Evolutionary conservation across 2,113 vertebrate species (phyloP).

Genomic region (Accipiter cooperii): DNA sequence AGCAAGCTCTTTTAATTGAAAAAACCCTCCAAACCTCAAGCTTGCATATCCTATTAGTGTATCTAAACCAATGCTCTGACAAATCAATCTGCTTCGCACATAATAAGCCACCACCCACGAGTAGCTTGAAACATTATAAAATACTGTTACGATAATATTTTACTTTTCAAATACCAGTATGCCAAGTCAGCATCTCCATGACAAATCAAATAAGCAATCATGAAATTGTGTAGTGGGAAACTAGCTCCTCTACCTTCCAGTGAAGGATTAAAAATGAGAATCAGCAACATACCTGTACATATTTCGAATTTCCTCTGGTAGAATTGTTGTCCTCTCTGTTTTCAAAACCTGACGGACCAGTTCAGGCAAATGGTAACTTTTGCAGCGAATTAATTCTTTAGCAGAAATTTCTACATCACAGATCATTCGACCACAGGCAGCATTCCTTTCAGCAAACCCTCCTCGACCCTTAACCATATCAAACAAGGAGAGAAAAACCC

Average conservation of each 20-base stretch:
- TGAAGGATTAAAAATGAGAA: background rate
- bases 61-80: background rate
- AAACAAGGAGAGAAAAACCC: background rate
- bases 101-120: background rate
- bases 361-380: constrained; percentile 93
- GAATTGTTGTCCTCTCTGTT: constrained; percentile 75
- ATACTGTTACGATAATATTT: background rate
- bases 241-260: background rate
- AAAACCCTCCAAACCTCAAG: background rate
- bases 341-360: constrained; percentile 88
- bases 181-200: background rate
- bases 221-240: background rate
- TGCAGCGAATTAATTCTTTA: constrained; percentile 95
- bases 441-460: constrained; percentile 90
- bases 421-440: constrained; percentile 92
- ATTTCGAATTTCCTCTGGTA: constrained; percentile 81
- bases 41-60: background rate
- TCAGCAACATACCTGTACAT: constrained; percentile 81
- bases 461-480: constrained; percentile 79
- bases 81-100: background rate
- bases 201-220: background rate
- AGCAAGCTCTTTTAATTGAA: background rate
- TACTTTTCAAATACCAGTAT: background rate
- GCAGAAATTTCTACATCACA: constrained; percentile 95
- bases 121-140: background rate